Percentiles rank a stretch among this genome's conserved stretches.
phyloP scores from a whole-genome alignment of 2,888 invertebrate species.

The Urechis unicinctus region DNA sequence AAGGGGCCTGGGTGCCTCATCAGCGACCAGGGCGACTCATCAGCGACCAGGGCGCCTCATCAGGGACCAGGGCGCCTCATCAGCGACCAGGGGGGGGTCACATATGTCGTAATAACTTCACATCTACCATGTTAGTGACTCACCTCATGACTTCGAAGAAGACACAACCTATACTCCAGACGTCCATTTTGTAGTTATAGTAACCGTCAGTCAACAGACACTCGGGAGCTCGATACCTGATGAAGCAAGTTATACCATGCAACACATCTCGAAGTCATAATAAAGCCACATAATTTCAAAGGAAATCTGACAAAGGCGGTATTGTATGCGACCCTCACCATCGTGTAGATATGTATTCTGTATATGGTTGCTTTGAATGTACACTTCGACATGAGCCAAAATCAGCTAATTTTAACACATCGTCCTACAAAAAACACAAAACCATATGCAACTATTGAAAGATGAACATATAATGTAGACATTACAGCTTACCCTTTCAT shows the following conservation, averaged over 20 bases:
- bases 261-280: neutral
- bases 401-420: conserved; percentile 59
- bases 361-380: conserved; percentile 60
- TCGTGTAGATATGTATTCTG: conserved; percentile 66
- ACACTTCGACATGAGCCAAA: conserved; percentile 61
- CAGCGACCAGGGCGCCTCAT: too few relatives aligned
- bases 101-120: too few relatives aligned
- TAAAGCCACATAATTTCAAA: neutral
- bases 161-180: conserved; percentile 67
- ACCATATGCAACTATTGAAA: too few relatives aligned
- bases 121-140: conserved; percentile 17
- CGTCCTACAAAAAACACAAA: conserved; percentile 34
- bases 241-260: neutral
- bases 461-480: too few relatives aligned
- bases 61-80: too few relatives aligned
- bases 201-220: conserved; percentile 63
- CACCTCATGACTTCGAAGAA: conserved; percentile 65
- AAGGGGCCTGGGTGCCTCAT: too few relatives aligned
- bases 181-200: conserved; percentile 67
- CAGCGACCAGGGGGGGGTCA: too few relatives aligned
- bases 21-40: too few relatives aligned
- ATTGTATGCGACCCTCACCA: too few relatives aligned
- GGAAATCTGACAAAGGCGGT: neutral
- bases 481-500: too few relatives aligned
- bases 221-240: conserved; percentile 59